phyloP scores from a whole-genome alignment of 2,888 invertebrate genomes.

The Chymomyza caudatula region DNA sequence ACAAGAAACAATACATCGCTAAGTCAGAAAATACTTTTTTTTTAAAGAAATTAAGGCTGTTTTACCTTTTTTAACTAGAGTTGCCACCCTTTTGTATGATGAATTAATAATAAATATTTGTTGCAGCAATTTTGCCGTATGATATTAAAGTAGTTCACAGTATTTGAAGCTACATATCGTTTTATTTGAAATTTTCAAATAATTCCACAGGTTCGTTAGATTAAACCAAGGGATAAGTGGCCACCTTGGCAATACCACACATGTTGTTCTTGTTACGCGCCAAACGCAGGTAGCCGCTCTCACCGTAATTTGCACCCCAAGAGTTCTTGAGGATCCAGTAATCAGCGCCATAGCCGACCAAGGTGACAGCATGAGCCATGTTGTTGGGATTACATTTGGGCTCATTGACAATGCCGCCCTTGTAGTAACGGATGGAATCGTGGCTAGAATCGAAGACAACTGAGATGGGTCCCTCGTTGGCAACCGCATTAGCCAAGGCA shows the following conservation, averaged over 20 bases:
- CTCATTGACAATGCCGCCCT: conserved; percentile 5
- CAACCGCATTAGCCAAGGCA: background rate
- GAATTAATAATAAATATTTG: too few relatives aligned
- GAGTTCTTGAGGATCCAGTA: conserved; percentile 97
- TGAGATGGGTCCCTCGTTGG: background rate
- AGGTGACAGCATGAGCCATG: background rate
- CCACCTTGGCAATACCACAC: background rate
- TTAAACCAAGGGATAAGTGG: background rate
- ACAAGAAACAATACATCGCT: too few relatives aligned
- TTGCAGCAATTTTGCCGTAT: too few relatives aligned
- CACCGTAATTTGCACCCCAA: conserved; percentile 98
- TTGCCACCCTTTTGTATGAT: too few relatives aligned
- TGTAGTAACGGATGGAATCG: background rate
- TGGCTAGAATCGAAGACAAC: background rate
- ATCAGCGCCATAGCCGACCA: conserved; percentile 80
- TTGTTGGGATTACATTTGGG: background rate
- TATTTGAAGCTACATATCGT: too few relatives aligned
- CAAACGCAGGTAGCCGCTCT: conserved; percentile 94
- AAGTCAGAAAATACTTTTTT: too few relatives aligned
- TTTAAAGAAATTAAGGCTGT: too few relatives aligned
- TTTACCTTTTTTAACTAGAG: too few relatives aligned
- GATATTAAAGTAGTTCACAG: too few relatives aligned
- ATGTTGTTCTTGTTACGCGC: conserved; percentile 76
- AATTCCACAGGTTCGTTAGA: too few relatives aligned
- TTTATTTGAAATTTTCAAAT: too few relatives aligned